A percentile compares a stretch with the other conserved stretches of the same genome.
These are phyloP conservation scores for Idaea straminata DNA, from an alignment of 2,888 invertebrate genomes.

Conservation along the genomic window DNA sequence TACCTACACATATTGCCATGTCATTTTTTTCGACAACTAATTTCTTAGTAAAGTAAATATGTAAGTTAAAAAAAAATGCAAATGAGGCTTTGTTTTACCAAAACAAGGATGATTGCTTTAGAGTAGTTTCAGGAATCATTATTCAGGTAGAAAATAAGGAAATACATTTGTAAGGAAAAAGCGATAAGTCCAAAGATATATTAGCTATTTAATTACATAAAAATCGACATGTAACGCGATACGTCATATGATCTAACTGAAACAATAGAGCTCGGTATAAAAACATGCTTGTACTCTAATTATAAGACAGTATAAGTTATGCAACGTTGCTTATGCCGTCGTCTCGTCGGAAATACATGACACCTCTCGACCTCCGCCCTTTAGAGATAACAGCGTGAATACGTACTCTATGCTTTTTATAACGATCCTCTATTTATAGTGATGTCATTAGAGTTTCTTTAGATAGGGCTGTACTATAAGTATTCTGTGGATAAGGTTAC, in stretches of 20 bases:
- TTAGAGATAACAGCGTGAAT: background rate
- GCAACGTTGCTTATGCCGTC: conserved; percentile 5
- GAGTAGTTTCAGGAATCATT: too few relatives aligned
- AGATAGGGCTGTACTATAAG: background rate
- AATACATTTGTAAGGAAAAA: too few relatives aligned
- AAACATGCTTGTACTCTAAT: conserved; percentile 5
- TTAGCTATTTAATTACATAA: too few relatives aligned
- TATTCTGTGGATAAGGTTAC: too few relatives aligned
- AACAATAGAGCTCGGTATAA: conserved; percentile 4
- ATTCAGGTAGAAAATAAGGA: too few relatives aligned
- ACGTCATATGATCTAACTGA: background rate
- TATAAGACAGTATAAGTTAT: conserved; percentile 5
- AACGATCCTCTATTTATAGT: background rate
- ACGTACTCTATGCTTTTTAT: background rate
- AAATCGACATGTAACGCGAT: background rate
- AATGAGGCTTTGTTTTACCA: too few relatives aligned
- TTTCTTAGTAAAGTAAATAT: too few relatives aligned
- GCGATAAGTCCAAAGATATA: too few relatives aligned
- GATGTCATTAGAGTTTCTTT: background rate
- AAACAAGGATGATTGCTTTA: too few relatives aligned
- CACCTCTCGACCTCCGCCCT: conserved; percentile 12
- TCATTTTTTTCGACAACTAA: too few relatives aligned
- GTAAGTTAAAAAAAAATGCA: too few relatives aligned
- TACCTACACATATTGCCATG: too few relatives aligned
- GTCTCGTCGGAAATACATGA: conserved; percentile 7